phyloP scores from a whole-genome alignment of 2,888 invertebrate genomes.

The Dicroscelio sp. region DNA sequence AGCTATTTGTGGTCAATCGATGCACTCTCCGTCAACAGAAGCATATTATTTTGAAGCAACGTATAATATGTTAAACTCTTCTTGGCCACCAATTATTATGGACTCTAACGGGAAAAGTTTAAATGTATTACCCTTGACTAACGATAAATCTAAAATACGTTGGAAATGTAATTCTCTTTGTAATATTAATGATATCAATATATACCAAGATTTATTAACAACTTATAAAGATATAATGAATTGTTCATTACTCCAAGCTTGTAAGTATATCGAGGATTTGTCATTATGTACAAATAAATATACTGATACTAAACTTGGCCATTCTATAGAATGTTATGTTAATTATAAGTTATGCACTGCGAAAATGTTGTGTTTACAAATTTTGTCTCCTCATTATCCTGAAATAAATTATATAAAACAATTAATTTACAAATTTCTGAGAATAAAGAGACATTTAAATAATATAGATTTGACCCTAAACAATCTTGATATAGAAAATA shows the following conservation, averaged over 20 bases:
- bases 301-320: constrained; percentile 47
- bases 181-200: constrained; percentile 3
- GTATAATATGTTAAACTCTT: constrained; percentile 23
- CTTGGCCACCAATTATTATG: constrained; percentile 22
- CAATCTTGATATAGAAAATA: constrained; percentile 10
- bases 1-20: constrained; percentile 43
- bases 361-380: neutral
- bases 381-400: neutral
- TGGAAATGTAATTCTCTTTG: constrained; percentile 21
- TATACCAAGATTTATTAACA: neutral
- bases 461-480: constrained; percentile 44
- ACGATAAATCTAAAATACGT: neutral
- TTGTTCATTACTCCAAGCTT: constrained; percentile 5
- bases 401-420: neutral
- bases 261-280: neutral
- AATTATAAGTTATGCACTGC: neutral
- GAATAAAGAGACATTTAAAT: constrained; percentile 28
- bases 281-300: constrained; percentile 14
- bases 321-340: constrained; percentile 28
- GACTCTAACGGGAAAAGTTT: constrained; percentile 18
- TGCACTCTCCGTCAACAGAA: constrained; percentile 33
- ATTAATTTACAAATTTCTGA: constrained; percentile 37
- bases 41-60: constrained; percentile 37
- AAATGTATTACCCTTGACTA: constrained; percentile 14
- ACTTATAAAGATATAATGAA: constrained; percentile 3